A percentile compares a stretch with the other conserved stretches of the same genome.
Evolutionary conservation across 2,888 invertebrate genomes (phyloP).

Genomic region (Dynastes tityus): DNA sequence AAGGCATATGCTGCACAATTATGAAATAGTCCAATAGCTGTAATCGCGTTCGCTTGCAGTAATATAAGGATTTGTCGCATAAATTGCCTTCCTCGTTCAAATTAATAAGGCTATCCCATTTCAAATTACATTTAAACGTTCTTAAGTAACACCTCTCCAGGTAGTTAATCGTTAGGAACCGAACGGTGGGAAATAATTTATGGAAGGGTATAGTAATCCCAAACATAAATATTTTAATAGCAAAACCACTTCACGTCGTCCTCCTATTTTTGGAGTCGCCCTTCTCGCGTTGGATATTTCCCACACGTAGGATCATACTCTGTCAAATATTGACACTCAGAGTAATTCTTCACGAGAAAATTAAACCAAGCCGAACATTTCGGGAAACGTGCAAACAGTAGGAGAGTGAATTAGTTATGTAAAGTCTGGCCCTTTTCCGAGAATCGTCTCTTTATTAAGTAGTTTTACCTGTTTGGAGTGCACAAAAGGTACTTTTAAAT

Average conservation of each 20-base stretch:
- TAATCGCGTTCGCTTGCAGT: background rate
- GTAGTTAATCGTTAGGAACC: background rate
- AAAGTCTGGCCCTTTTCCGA: conserved; percentile 45
- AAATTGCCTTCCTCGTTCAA: background rate
- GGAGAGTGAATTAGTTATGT: conserved; percentile 46
- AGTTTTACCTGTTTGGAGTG: conserved; percentile 27
- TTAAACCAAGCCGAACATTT: conserved; percentile 27
- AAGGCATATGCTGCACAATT: background rate
- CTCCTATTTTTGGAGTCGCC: conserved; percentile 9
- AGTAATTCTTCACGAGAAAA: conserved; percentile 40
- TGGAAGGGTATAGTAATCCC: conserved; percentile 16
- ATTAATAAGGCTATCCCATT: no score
- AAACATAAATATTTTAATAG: conserved; percentile 37
- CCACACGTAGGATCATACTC: conserved; percentile 31
- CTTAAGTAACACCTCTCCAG: no score
- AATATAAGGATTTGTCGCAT: background rate
- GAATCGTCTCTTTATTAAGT: conserved; percentile 20
- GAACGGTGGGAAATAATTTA: conserved; percentile 25
- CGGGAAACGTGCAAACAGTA: conserved; percentile 27
- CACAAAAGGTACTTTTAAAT: background rate
- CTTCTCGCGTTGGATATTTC: conserved; percentile 9
- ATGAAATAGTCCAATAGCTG: background rate
- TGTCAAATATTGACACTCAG: conserved; percentile 39
- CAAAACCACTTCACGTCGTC: conserved; percentile 6
- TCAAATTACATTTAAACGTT: no score